phyloP scores from a whole-genome alignment of 2,888 invertebrate species.

The Eilema depressum region DNA sequence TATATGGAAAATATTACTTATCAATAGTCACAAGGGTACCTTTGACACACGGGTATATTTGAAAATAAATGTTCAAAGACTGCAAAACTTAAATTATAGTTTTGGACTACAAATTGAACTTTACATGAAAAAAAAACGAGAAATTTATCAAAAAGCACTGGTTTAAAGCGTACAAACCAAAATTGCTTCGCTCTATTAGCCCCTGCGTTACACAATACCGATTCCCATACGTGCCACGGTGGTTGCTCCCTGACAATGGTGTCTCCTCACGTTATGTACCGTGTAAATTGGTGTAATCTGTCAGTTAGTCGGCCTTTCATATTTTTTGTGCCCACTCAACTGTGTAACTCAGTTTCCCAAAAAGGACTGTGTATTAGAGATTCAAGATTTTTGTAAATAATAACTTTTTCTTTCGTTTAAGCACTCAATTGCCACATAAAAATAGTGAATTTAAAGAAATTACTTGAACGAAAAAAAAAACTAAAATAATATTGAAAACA shows the following conservation, averaged over 20 bases:
- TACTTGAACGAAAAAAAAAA: too few relatives aligned
- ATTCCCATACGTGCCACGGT: conserved; percentile 74
- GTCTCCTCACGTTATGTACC: conserved; percentile 67
- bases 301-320: conserved; percentile 60
- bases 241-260: conserved; percentile 65
- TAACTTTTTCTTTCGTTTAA: neutral
- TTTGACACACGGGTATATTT: too few relatives aligned
- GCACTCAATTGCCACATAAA: neutral
- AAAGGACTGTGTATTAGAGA: neutral
- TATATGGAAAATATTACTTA: too few relatives aligned
- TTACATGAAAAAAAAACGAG: neutral
- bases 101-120: neutral
- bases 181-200: conserved; percentile 52
- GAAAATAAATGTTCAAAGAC: neutral
- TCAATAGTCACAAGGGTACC: too few relatives aligned
- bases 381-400: neutral
- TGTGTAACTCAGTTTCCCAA: conserved; percentile 31
- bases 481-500: too few relatives aligned
- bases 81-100: neutral
- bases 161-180: conserved; percentile 35
- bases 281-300: conserved; percentile 72
- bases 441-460: neutral
- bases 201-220: conserved; percentile 47
- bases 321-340: conserved; percentile 52
- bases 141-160: conserved; percentile 15